Evolutionary conservation across 2,888 invertebrate species (phyloP), one percentile per base, ranked within the genome.

Genomic region (Phaonia tiefii): DNA sequence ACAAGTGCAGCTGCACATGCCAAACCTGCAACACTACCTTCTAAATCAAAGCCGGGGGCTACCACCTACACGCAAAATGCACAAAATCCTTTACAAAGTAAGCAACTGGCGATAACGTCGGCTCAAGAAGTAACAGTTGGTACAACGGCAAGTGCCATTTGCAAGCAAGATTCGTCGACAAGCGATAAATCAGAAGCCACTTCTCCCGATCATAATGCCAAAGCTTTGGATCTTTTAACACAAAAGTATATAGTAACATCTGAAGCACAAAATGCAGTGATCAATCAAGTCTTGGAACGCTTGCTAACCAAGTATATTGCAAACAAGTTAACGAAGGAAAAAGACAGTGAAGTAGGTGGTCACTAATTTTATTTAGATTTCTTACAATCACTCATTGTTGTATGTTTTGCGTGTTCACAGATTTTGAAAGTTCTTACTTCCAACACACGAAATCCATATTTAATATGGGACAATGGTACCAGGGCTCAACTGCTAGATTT

Each of bases 391-490:
- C 31, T 44, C 17, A 49, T 42, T 49, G 17, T 74, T n/a, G n/a
- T 54, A 42, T 17, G 65, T 82, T 49, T 49, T n/a, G 25, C 15
- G 17, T 46, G 31, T 42, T 72, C 89, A 22, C 88, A 94, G 93
- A 92, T 98, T 60, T 92, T 99, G 73, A 99, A 99, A 92, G 94
- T 95, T 13, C 91, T 99, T n/a, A 99, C 97, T 86, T 97, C 98
- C 46, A 99, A 99, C 91, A 96, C 97, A 88, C 96, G 97, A 84
- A 98, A 96, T 87, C 99, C 99, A 0, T 98, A 99, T 91, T 92
- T 99, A 26, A 95, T 99, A 54, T 99, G 99, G 99, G 97, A 99
- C 91, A 99, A 99, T 91, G 95, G 96, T 7, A 99, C 99, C 0
- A 93, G 99, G 84, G 96, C 96, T 0, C 99, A 99, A 90, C 92